These are phyloP conservation scores for Fragum fragum DNA, from an alignment of 2,888 invertebrate genomes.

Conservation along the genomic window DNA sequence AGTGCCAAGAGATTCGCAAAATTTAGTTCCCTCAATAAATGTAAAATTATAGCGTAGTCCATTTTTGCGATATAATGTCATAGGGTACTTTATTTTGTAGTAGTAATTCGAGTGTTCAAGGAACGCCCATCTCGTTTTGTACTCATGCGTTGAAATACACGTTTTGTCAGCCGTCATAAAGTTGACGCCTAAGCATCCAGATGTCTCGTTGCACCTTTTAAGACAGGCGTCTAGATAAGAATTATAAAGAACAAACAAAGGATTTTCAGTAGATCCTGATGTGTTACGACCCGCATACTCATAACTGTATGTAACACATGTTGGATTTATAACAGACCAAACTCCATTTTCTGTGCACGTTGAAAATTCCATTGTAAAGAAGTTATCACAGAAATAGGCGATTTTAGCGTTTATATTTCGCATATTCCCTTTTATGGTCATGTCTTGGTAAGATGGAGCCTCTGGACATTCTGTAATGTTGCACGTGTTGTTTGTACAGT, in stretches of 20 bases:
- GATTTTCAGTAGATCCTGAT: neutral
- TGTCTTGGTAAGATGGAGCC: neutral
- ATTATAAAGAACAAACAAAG: neutral
- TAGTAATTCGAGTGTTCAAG: neutral
- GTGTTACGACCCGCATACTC: neutral
- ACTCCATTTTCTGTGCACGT: neutral
- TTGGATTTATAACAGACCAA: neutral
- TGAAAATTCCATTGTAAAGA: neutral
- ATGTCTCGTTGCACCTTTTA: neutral
- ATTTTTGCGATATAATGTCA: neutral
- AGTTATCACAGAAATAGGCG: neutral
- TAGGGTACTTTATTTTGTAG: neutral
- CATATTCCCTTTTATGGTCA: conserved; percentile 2
- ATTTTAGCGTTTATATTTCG: neutral
- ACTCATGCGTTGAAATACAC: neutral
- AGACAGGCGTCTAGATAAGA: neutral
- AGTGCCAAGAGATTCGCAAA: neutral
- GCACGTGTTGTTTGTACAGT: neutral
- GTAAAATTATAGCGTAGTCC: neutral
- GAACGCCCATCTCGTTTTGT: neutral
- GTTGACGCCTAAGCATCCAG: neutral
- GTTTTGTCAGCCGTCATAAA: neutral
- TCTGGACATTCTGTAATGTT: neutral
- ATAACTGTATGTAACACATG: neutral
- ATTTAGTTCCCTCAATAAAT: neutral